These are phyloP conservation scores for Drusus annulatus DNA, from an alignment of 1,140 invertebrate genomes.

Conservation along the genomic window DNA sequence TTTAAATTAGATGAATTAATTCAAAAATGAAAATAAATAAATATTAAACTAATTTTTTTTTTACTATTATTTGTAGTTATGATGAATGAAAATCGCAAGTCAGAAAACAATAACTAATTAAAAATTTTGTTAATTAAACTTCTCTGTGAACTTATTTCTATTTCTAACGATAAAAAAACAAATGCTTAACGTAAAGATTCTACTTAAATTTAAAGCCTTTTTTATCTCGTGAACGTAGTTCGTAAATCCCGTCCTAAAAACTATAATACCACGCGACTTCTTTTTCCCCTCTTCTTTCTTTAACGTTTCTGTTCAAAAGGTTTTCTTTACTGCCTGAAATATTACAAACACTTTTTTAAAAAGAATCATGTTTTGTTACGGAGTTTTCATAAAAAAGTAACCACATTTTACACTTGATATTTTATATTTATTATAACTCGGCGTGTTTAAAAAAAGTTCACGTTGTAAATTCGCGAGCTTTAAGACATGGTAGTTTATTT, in stretches of 20 bases:
- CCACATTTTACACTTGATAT: slow-evolving; percentile 18
- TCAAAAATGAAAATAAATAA: too few species aligned
- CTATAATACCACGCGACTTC: slow-evolving; percentile 25
- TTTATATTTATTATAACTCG: slow-evolving; percentile 18
- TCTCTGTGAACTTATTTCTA: neutral
- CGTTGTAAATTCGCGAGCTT: slow-evolving; percentile 7
- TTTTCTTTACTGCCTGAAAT: slow-evolving; percentile 35
- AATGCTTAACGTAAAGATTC: slow-evolving; percentile 5
- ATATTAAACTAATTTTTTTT: too few species aligned
- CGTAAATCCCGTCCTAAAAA: slow-evolving; percentile 45
- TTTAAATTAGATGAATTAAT: too few species aligned
- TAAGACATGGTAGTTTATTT: slow-evolving; percentile 12
- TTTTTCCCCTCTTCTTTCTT: slow-evolving; percentile 13
- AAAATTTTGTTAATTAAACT: neutral
- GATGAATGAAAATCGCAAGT: too few species aligned
- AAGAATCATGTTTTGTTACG: slow-evolving; percentile 13
- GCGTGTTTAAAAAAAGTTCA: slow-evolving; percentile 4
- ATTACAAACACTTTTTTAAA: slow-evolving; percentile 24
- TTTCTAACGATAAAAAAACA: neutral
- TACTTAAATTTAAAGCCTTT: slow-evolving; percentile 36
- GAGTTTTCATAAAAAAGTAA: slow-evolving; percentile 15
- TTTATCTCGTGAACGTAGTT: slow-evolving; percentile 42
- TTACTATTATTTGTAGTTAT: too few species aligned
- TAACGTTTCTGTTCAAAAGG: slow-evolving; percentile 1
- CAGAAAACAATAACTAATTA: neutral